These are phyloP conservation scores for Mimumesa dahlbomi DNA, from an alignment of 2,888 invertebrate species.

Conservation along the genomic window DNA sequence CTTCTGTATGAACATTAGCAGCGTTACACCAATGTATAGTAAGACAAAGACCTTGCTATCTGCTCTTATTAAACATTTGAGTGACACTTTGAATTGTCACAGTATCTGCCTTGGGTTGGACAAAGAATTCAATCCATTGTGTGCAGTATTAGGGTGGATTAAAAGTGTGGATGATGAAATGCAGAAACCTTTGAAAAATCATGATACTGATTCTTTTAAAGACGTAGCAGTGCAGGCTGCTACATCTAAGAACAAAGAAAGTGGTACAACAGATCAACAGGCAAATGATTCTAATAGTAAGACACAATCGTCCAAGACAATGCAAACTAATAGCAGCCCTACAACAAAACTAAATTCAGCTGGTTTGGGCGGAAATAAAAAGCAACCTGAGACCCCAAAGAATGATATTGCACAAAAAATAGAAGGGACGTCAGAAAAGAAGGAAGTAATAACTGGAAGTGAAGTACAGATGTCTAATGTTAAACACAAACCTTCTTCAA, in stretches of 20 bases:
- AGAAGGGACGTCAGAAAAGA: too few relatives aligned
- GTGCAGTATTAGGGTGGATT: conserved; percentile 54
- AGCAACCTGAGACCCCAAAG: too few relatives aligned
- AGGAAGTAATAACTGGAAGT: too few relatives aligned
- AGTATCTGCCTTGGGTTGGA: conserved; percentile 33
- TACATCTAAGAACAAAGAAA: not conserved
- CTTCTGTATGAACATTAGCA: conserved; percentile 44
- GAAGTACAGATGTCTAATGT: too few relatives aligned
- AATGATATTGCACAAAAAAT: too few relatives aligned
- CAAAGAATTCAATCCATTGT: conserved; percentile 46
- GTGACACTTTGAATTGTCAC: conserved; percentile 4
- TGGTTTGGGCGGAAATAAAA: too few relatives aligned
- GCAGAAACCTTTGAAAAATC: not conserved
- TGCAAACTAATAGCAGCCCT: too few relatives aligned
- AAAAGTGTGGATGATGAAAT: conserved; percentile 37
- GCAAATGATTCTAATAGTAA: not conserved
- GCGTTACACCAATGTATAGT: conserved; percentile 17
- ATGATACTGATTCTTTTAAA: not conserved
- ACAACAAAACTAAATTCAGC: too few relatives aligned
- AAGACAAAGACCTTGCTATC: conserved; percentile 21
- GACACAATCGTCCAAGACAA: too few relatives aligned
- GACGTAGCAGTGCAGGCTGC: not conserved
- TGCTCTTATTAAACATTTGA: conserved; percentile 22
- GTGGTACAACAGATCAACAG: not conserved
- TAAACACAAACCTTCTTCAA: too few relatives aligned